Percentiles rank a stretch among this genome's conserved stretches.
Evolutionary conservation across 2,797 vertebrate species (phyloP).

Genomic region (Rhyacichthys aspro): DNA sequence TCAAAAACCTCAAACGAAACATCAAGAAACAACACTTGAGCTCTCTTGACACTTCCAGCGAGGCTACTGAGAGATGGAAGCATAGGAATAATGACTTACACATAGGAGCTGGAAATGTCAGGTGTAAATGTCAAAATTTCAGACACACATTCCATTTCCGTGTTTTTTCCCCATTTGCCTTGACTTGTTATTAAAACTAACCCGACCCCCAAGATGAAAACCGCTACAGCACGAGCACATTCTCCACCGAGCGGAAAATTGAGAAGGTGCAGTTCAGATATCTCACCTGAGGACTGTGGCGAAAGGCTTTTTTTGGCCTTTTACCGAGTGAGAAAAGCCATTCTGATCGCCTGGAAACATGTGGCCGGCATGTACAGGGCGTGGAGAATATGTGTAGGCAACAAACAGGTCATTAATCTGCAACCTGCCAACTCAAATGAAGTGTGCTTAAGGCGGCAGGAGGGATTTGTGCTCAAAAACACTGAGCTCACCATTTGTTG

Average conservation of each 20-base stretch:
- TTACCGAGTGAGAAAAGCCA: constrained; percentile 16
- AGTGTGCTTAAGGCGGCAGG: constrained; percentile 22
- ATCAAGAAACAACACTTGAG: constrained; percentile 10
- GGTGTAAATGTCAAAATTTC: background rate
- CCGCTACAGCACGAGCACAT: background rate
- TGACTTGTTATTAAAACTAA: background rate
- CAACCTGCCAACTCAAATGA: constrained; percentile 34
- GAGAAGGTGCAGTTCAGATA: constrained; percentile 12
- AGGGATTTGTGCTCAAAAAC: constrained; percentile 13
- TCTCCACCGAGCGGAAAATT: constrained; percentile 11
- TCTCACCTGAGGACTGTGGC: constrained; percentile 10
- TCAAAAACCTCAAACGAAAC: constrained; percentile 27
- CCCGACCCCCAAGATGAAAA: constrained; percentile 15
- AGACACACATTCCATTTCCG: background rate
- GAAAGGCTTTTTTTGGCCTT: constrained; percentile 4
- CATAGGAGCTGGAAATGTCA: constrained; percentile 16
- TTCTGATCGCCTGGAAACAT: constrained; percentile 20
- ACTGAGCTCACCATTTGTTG: background rate
- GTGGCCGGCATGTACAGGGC: constrained; percentile 6
- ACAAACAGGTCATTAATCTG: constrained; percentile 54
- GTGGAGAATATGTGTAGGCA: constrained; percentile 19
- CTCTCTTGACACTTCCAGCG: constrained; percentile 16
- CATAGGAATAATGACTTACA: constrained; percentile 16
- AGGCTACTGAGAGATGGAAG: constrained; percentile 10
- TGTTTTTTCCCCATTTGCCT: background rate